phyloP scores from a whole-genome alignment of 2,113 vertebrate genomes.

The Ia io region DNA sequence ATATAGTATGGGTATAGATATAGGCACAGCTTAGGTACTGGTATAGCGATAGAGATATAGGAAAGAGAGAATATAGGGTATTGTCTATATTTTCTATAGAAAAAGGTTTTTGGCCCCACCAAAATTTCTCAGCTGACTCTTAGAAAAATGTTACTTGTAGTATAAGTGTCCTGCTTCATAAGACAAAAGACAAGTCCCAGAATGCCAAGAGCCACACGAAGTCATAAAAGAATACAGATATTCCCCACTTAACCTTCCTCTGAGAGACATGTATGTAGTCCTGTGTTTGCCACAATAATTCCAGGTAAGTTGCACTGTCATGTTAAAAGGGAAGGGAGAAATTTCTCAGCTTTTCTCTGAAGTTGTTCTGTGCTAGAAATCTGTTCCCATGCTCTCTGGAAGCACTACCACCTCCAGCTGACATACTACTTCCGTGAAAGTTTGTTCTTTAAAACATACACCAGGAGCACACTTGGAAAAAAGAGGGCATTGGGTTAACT shows the following conservation, averaged over 20 bases:
- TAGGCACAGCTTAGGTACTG: not conserved
- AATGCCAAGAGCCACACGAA: rapidly evolving
- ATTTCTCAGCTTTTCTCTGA: not conserved
- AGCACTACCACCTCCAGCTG: not conserved
- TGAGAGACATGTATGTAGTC: not conserved
- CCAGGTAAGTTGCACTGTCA: not conserved
- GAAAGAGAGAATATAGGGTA: not conserved
- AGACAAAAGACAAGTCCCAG: not conserved
- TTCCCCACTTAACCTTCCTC: rapidly evolving
- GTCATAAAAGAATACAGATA: rapidly evolving
- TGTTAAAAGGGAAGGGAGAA: not conserved
- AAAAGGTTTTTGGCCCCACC: not conserved
- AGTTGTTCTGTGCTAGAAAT: not conserved
- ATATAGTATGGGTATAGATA: not conserved
- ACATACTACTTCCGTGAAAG: rapidly evolving
- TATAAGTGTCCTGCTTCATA: not conserved
- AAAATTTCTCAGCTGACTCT: not conserved
- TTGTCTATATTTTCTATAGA: not conserved
- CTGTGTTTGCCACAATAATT: not conserved
- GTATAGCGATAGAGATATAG: not conserved
- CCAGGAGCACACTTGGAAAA: not conserved
- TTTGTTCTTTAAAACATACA: not conserved
- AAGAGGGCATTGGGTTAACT: not conserved
- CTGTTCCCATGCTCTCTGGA: not conserved
- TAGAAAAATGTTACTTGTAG: not conserved